Base-by-base conservation (phyloP, 2,113 vertebrate species). In the Geococcyx californianus region DNA sequence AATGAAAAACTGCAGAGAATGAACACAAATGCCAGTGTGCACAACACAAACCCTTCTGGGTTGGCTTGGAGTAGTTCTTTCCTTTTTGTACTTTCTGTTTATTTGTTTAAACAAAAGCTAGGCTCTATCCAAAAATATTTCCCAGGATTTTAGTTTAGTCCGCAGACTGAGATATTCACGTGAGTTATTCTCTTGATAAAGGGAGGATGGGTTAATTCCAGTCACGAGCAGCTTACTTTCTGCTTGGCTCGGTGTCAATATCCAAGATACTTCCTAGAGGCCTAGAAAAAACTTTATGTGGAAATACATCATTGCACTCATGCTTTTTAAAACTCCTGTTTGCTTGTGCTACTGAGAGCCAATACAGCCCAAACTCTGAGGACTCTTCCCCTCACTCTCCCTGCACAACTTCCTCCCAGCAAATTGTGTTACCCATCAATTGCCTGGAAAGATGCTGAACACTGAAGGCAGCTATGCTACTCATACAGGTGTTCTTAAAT, bases 71-170 rank as follows among this genome's bases (percentile, higher is more conserved):
- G 69, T 11, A 26, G 26, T 16, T 70, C 83, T 93, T 92, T 81
- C 89, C 90, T 84, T 90, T 66, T 47, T 55, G 19, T 86, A 29
- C 82, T 90, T 62, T 83, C 21, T 93, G 76, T 84, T 80, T 94
- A 51, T 93, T 92, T 97, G 83, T 86, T 92, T 84, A 81, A 94
- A 88, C 63, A 55, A 92, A 95, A 83, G 83, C 83, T 59, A 42
- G 64, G 86, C 88, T 84, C 55, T 92, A 45, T 33, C 79, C 11
- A 10, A 88, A 84, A 66, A 47, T 19, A 59, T 70, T 90, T 92
- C 89, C 83, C 63, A 80, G 84, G 72, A 72, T 64, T 90, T 95
- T 16, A 7, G 58, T 62, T 85, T 16, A 62, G 69, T 60, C 51
- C 17, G 0, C 31, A 13, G 92, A 10, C 49, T 31, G 79, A 73